Conservation (phyloP, 2,888 invertebrate species). For the Sycophila texana region DNA sequence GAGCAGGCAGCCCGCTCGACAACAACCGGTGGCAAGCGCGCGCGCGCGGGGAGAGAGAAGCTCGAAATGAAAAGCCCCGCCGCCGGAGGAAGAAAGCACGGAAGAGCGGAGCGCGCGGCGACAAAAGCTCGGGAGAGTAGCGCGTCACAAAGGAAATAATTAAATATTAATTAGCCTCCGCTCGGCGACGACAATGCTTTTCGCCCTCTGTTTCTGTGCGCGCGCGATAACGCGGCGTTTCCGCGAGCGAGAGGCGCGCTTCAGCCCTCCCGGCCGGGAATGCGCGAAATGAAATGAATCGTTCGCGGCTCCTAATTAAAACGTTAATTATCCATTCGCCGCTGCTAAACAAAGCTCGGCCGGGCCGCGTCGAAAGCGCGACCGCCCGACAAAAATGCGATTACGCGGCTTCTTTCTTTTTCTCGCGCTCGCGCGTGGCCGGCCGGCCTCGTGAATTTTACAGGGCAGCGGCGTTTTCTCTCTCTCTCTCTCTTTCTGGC, state of each 20-base stretch:
- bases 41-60: no score
- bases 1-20: background rate
- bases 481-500: slow-evolving; percentile 4
- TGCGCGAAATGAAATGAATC: slow-evolving; percentile 32
- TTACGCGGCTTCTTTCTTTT: slow-evolving; percentile 7
- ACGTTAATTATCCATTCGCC: slow-evolving; percentile 52
- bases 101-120: background rate
- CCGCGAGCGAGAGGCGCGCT: background rate
- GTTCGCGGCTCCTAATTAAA: slow-evolving; percentile 50
- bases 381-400: background rate
- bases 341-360: background rate
- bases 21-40: background rate
- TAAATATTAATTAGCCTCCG: slow-evolving; percentile 52
- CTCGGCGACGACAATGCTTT: slow-evolving; percentile 8
- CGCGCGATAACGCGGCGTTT: slow-evolving; percentile 11
- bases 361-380: background rate
- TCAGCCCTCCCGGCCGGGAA: background rate
- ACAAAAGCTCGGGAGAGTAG: slow-evolving; percentile 32
- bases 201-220: background rate
- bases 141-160: slow-evolving; percentile 42
- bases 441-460: slow-evolving; percentile 60
- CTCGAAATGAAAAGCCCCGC: background rate
- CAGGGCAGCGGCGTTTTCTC: slow-evolving; percentile 34
- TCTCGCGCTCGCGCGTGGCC: background rate
- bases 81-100: background rate